A percentile compares a stretch with the other conserved stretches of the same genome.
Conservation (phyloP, 1,140 invertebrate species). For the Aphelinus certus region DNA sequence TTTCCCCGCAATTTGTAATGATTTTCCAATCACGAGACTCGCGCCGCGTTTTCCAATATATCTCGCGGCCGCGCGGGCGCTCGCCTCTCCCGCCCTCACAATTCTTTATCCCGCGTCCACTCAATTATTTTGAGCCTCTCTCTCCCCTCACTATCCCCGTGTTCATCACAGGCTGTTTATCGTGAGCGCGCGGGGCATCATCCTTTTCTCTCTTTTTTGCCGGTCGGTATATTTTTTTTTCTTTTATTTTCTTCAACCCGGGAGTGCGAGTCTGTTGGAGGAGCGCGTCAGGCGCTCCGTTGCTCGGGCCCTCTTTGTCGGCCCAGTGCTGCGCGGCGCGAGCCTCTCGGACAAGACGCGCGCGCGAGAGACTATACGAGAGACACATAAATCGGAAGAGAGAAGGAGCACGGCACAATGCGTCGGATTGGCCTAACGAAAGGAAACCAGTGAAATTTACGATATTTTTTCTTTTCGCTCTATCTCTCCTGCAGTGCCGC, state of each 20-base stretch:
- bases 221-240: not conserved
- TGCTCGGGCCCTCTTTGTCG: constrained; percentile 36
- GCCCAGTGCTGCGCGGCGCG: constrained; percentile 1
- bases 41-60: constrained; percentile 11
- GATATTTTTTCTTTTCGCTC: constrained; percentile 20
- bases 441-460: constrained; percentile 45
- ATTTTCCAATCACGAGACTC: no score
- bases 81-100: not conserved
- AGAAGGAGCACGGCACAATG: constrained; percentile 37
- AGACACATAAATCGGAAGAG: constrained; percentile 51
- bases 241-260: constrained; percentile 3
- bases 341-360: constrained; percentile 32
- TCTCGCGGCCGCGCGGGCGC: not conserved
- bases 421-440: constrained; percentile 45
- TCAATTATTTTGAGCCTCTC: constrained; percentile 15
- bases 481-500: constrained; percentile 3
- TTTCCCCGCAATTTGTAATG: no score
- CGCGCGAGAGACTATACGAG: constrained; percentile 1
- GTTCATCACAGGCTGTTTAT: not conserved
- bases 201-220: constrained; percentile 4
- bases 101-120: not conserved
- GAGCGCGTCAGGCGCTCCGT: not conserved
- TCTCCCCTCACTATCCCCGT: no score
- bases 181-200: not conserved
- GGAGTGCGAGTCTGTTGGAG: not conserved